These are phyloP conservation scores for Mionectes macconnelli DNA, from an alignment of 2,113 vertebrate species.

Conservation along the genomic window DNA sequence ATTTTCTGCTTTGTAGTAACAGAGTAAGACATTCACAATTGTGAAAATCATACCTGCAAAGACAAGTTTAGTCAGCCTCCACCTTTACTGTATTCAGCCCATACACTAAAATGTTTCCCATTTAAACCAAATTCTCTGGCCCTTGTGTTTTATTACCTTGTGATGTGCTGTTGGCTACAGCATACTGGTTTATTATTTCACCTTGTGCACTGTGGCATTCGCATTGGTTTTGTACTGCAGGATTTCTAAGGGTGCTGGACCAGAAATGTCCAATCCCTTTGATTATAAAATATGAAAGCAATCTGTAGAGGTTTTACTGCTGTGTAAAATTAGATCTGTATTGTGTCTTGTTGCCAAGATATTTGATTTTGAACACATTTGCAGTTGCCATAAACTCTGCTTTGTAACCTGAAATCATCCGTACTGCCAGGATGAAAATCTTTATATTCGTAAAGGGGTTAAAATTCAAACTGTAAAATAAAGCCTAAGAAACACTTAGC, in stretches of 20 bases:
- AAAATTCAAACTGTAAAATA: not conserved
- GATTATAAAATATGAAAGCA: not conserved
- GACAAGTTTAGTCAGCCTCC: not conserved
- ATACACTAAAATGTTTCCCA: not conserved
- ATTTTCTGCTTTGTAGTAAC: conserved; percentile 37
- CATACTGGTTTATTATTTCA: not conserved
- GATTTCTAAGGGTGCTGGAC: not conserved
- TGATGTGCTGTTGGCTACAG: not conserved
- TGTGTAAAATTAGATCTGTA: not conserved
- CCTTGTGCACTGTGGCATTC: not conserved
- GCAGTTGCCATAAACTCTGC: not conserved
- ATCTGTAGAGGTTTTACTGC: not conserved
- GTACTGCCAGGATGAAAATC: not conserved
- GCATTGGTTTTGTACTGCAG: not conserved
- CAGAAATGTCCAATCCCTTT: not conserved
- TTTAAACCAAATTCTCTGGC: not conserved
- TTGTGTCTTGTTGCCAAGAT: not conserved
- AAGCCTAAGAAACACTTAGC: conserved; percentile 1
- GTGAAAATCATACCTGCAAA: conserved; percentile 36
- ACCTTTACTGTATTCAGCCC: not conserved
- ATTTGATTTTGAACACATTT: not conserved
- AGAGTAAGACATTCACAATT: not conserved
- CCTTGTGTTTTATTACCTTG: not conserved
- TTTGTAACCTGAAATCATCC: conserved; percentile 2
- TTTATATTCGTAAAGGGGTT: not conserved